Base-by-base conservation (phyloP, 1,140 invertebrate species). In the Marisa cornuarietis region DNA sequence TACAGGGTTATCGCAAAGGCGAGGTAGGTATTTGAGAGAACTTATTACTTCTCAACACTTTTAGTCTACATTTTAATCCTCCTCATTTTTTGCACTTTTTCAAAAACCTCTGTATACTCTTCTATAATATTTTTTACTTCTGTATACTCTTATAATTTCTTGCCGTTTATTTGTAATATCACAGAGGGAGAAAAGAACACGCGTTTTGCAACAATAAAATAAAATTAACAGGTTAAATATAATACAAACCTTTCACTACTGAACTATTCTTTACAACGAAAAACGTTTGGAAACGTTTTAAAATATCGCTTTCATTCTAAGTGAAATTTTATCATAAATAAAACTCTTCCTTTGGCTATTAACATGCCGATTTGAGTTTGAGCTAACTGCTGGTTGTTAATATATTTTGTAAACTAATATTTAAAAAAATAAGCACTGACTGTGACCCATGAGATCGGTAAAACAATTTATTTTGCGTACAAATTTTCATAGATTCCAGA, bases 1-100 rank as follows among this genome's bases (percentile, higher is more conserved):
- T 89, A 5, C 80, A 85, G 63, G 87, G 84, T 42, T 83, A 85
- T 66, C 71, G 79, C 68, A 83, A 83, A 71, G 86, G 87, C 72
- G 65, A 80, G 78, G 88, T 88, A 80, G 82, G 86, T 85, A 71
- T 5, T 54, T 58, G 54, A 11, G 11, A 18, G 54, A 42, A 42
- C 31, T 42, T 58, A 58, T 58, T 58, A 18, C 4, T 1, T 14
- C 16, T 14, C 4, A 58, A 18, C 54, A 58, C 16, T 58, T 58
- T 58, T 58, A 18, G 11, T 11, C 54, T 58, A 18, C 8, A 58
- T 58, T 58, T 58, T 58, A 18, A 18, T 58, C 16, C 54, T 58
- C 54, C 16, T 31, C 73, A 11, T 20, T 16, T 10, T 31, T 52
- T 58, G 18, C n/a, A 24, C 54, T 75, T 75, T 42, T 42, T 42